Evolutionary conservation across 2,888 invertebrate genomes (phyloP).

Genomic region (Lordiphosa fenestrarum): DNA sequence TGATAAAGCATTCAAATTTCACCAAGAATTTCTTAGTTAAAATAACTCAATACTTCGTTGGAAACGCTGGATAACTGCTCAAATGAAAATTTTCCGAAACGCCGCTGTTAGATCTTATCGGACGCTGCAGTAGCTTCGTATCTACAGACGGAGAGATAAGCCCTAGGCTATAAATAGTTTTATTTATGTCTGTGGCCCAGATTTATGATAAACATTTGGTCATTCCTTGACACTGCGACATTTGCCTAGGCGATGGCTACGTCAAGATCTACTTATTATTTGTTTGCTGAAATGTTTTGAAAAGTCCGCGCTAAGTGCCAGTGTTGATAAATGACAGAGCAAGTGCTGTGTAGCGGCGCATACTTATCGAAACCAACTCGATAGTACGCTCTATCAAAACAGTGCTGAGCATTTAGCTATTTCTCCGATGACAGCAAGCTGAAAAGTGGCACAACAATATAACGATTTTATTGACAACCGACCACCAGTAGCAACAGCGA

Average conservation of each 20-base stretch:
- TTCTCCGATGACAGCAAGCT: too few species aligned
- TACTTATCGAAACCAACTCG: too few species aligned
- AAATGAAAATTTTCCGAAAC: too few species aligned
- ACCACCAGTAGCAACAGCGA: too few species aligned
- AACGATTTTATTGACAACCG: too few species aligned
- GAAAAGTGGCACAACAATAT: too few species aligned
- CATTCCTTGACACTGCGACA: conserved; percentile 5
- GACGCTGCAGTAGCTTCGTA: conserved; percentile 30
- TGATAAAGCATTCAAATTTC: too few species aligned
- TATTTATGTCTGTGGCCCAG: conserved; percentile 30
- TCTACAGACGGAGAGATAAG: conserved; percentile 16
- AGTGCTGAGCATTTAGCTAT: too few species aligned
- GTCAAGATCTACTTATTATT: neutral
- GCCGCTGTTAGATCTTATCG: conserved; percentile 9
- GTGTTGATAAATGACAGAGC: neutral
- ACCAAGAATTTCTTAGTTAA: too few species aligned
- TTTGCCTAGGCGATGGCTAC: neutral
- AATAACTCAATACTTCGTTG: too few species aligned
- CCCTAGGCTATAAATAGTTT: conserved; percentile 24
- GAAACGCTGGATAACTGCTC: too few species aligned
- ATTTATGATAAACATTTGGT: conserved; percentile 22
- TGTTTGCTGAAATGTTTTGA: neutral
- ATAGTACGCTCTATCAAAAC: neutral
- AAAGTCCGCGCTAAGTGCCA: conserved; percentile 13
- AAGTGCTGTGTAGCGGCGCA: too few species aligned